Evolutionary conservation across 2,797 vertebrate species (phyloP).

Genomic region (Oreochromis grahami): DNA sequence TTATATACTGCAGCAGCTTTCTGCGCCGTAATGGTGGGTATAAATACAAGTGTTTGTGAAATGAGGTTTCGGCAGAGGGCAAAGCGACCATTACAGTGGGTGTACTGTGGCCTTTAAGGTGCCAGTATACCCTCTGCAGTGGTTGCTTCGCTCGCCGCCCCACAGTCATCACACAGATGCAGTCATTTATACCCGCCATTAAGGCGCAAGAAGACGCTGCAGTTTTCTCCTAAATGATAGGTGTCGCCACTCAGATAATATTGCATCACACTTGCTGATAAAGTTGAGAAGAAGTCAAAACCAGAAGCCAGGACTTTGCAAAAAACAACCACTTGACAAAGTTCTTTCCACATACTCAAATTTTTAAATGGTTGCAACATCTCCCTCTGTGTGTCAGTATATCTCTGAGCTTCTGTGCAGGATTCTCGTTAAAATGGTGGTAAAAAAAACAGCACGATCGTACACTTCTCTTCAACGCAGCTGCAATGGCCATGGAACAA

Average conservation of each 20-base stretch:
- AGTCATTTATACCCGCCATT: neutral
- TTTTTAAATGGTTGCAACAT: neutral
- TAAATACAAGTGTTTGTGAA: neutral
- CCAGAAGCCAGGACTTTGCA: neutral
- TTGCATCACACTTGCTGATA: neutral
- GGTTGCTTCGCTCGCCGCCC: neutral
- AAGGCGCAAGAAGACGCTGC: neutral
- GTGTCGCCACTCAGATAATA: neutral
- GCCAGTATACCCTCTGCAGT: rapidly evolving
- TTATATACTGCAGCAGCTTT: neutral
- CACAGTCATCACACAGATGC: neutral
- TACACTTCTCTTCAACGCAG: neutral
- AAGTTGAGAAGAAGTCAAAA: neutral
- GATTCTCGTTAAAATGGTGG: neutral
- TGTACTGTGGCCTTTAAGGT: neutral
- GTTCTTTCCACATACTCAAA: neutral
- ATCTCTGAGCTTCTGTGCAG: neutral
- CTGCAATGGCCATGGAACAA: no score
- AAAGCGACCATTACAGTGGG: neutral
- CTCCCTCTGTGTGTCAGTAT: neutral
- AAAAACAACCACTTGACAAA: neutral
- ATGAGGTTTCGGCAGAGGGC: neutral
- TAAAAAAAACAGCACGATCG: neutral
- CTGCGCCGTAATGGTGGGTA: neutral
- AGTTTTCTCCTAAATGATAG: neutral